These are phyloP conservation scores for Pentamera pediparva DNA, from an alignment of 53 echinoderm and acorn worm species.

Conservation along the genomic window DNA sequence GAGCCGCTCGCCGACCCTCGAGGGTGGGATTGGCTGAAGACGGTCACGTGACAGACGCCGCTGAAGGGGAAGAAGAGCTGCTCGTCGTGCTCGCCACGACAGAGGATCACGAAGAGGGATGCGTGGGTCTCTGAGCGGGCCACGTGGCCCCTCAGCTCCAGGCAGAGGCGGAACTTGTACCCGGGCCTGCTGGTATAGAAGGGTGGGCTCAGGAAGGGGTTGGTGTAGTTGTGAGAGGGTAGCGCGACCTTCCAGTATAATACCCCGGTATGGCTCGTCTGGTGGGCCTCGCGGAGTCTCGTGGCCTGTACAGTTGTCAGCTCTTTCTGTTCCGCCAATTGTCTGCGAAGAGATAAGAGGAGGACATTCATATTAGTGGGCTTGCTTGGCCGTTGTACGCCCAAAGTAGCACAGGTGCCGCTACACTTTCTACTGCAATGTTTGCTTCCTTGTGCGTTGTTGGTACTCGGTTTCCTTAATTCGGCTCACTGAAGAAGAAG, in stretches of 20 bases:
- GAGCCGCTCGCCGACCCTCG: background rate
- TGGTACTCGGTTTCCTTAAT: no score
- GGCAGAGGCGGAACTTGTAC: conserved; percentile 72
- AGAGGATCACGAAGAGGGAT: conserved; percentile 68
- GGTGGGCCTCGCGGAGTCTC: conserved; percentile 39
- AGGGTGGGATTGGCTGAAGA: conserved; percentile 61
- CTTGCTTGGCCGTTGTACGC: no score
- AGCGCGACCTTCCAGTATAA: conserved; percentile 75
- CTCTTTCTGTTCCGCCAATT: conserved; percentile 50
- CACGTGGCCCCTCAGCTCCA: conserved; percentile 67
- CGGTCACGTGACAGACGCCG: conserved; percentile 56
- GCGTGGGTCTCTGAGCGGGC: conserved; percentile 57
- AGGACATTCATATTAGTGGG: no score
- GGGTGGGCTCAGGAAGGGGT: conserved; percentile 64
- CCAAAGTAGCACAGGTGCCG: no score
- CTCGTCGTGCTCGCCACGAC: conserved; percentile 64
- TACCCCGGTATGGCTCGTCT: conserved; percentile 59
- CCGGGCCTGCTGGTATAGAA: conserved; percentile 76
- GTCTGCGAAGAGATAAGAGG: conserved; percentile 33
- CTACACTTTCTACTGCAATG: no score
- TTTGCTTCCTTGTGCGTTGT: no score
- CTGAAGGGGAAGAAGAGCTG: conserved; percentile 67
- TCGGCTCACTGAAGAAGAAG: no score
- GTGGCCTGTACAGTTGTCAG: conserved; percentile 41
- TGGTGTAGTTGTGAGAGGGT: conserved; percentile 43